These are phyloP conservation scores for Euthynnus affinis DNA, from an alignment of 2,797 vertebrate species.

Conservation along the genomic window DNA sequence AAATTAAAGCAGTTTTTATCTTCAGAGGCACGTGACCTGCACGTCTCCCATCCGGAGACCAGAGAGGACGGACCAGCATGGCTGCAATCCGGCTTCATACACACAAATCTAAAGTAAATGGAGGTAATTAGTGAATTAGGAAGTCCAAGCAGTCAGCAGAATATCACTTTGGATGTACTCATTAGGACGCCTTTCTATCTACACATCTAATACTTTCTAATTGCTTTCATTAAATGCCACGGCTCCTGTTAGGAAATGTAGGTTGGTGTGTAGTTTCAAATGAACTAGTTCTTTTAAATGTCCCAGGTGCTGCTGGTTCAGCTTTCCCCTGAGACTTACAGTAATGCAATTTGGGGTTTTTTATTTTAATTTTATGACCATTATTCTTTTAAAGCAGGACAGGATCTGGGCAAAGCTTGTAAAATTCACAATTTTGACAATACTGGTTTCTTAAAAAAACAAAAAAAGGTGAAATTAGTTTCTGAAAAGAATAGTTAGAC, in stretches of 20 bases:
- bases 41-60: conserved; percentile 59
- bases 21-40: neutral
- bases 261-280: conserved; percentile 34
- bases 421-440: conserved; percentile 61
- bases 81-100: conserved; percentile 45
- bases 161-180: conserved; percentile 49
- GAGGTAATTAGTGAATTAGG: conserved; percentile 75
- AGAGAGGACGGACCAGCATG: conserved; percentile 54
- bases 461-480: neutral
- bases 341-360: conserved; percentile 42
- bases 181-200: conserved; percentile 43
- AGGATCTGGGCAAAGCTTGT: conserved; percentile 43
- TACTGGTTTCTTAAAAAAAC: conserved; percentile 20
- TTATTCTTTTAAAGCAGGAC: conserved; percentile 51
- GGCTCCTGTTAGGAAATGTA: conserved; percentile 39
- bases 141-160: conserved; percentile 51
- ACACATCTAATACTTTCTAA: conserved; percentile 50
- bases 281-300: conserved; percentile 57
- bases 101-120: conserved; percentile 68
- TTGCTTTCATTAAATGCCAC: conserved; percentile 38
- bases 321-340: conserved; percentile 28
- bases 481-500: conserved; percentile 1
- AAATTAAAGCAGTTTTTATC: too few species aligned
- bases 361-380: conserved; percentile 44
- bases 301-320: conserved; percentile 62